phyloP scores from a whole-genome alignment of 2,797 vertebrate genomes.

The Nannoperca obscura region DNA sequence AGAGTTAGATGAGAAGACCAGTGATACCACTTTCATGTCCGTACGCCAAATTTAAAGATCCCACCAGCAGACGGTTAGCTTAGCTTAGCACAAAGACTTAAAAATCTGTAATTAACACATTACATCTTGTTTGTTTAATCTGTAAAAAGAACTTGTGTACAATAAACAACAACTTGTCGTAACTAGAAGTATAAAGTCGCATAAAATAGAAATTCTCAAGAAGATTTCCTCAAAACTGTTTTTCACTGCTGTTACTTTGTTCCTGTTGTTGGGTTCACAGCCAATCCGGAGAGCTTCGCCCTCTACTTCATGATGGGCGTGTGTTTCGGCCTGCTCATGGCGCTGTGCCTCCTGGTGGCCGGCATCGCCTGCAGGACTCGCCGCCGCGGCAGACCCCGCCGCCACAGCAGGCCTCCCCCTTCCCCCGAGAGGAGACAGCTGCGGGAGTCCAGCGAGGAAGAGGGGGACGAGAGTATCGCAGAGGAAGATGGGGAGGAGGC shows the following conservation, averaged over 20 bases:
- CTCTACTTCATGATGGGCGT: constrained; percentile 96
- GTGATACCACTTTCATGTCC: neutral
- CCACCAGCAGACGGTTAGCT: neutral
- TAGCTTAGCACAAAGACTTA: neutral
- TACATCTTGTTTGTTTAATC: neutral
- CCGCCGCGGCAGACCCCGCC: constrained; percentile 60
- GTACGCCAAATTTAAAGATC: neutral
- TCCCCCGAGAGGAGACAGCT: constrained; percentile 80
- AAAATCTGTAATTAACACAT: neutral
- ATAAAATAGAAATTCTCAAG: neutral
- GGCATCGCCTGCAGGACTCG: constrained; percentile 88
- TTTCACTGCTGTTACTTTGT: neutral
- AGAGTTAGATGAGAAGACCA: neutral
- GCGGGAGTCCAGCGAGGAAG: constrained; percentile 83
- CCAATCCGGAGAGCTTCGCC: constrained; percentile 93
- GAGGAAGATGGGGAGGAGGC: constrained; percentile 84
- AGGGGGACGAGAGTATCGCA: constrained; percentile 77
- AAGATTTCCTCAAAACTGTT: neutral
- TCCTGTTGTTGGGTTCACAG: constrained; percentile 68
- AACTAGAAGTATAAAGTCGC: neutral
- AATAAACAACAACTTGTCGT: too few species aligned
- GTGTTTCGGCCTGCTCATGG: constrained; percentile 92
- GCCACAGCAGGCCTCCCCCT: constrained; percentile 40
- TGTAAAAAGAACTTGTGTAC: neutral
- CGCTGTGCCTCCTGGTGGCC: constrained; percentile 91